Evolutionary conservation across 2,113 vertebrate species (phyloP).

Genomic region (Cariama cristata): DNA sequence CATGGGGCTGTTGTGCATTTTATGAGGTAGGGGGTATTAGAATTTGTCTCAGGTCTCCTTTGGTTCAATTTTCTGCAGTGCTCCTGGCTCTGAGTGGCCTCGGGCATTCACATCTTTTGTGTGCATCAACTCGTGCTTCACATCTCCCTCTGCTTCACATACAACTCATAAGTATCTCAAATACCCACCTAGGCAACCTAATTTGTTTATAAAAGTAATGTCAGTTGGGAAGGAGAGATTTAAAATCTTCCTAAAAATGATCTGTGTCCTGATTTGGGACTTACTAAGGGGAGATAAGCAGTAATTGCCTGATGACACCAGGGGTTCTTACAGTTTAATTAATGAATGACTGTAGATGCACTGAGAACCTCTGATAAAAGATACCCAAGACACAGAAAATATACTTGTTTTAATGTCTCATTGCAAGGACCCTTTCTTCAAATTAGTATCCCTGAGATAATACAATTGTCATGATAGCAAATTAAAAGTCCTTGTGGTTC

Average conservation of each 20-base stretch:
- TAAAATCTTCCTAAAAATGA: neutral
- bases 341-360: neutral
- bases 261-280: neutral
- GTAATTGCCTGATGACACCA: constrained; percentile 22
- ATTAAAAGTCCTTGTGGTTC: neutral
- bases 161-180: neutral
- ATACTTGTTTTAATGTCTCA: neutral
- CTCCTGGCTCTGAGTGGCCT: neutral
- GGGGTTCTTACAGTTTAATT: neutral
- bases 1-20: neutral
- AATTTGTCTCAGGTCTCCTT: neutral
- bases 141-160: neutral
- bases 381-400: neutral
- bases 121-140: neutral
- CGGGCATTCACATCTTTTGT: accelerated
- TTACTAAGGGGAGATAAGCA: neutral
- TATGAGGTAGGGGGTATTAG: neutral
- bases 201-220: neutral
- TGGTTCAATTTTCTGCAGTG: neutral
- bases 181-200: neutral
- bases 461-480: neutral
- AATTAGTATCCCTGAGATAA: neutral
- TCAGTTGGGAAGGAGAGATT: neutral
- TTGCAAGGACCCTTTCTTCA: neutral
- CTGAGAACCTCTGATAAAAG: neutral